Base-by-base conservation (phyloP, 2,797 vertebrate species). In the Girardinus metallicus region DNA sequence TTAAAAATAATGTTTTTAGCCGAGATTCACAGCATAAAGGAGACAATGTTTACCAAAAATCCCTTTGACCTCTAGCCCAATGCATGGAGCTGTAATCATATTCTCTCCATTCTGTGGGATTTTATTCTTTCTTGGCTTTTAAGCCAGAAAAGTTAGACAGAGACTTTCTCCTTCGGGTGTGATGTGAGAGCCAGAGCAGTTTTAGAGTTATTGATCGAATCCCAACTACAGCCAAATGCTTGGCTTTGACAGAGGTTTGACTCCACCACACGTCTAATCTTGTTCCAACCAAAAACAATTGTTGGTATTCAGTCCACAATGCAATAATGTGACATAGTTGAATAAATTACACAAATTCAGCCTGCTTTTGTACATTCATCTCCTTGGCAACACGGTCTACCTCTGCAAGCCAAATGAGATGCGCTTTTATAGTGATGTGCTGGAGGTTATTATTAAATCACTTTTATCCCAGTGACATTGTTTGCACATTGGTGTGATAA, bases 361-460 rank as follows among this genome's bases (percentile, higher is more conserved):
- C 70, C 85, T 34, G 66, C 85, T 88, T 90, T 88, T 86, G 83
- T 83, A 71, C 84, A 85, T 80, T 55, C 51, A 93, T 96, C 94
- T 91, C 94, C 93, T 79, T 94, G 92, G 94, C 93, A 95, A 95
- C 94, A 85, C 80, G 77, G 75, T 75, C 86, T 84, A 57, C 55
- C 74, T 89, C 86, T 92, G 90, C 91, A 93, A 91, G 85, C 86
- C 76, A 89, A 83, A 94, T 92, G 87, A 93, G 88, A 85, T 80
- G 78, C 77, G 86, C 82, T 85, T 90, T 83, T 74, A 85, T 26
- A 84, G 73, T 72, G 85, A 80, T 85, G 84, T 82, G 79, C 82
- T 83, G 79, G 87, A 86, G 87, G 86, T 83, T 57, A 55, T 78
- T 83, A 77, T 49, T 39, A 43, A 66, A 73, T 85, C 53, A 82